These are phyloP conservation scores for Stegana nigrithorax DNA, from an alignment of 2,888 invertebrate genomes.

Conservation along the genomic window DNA sequence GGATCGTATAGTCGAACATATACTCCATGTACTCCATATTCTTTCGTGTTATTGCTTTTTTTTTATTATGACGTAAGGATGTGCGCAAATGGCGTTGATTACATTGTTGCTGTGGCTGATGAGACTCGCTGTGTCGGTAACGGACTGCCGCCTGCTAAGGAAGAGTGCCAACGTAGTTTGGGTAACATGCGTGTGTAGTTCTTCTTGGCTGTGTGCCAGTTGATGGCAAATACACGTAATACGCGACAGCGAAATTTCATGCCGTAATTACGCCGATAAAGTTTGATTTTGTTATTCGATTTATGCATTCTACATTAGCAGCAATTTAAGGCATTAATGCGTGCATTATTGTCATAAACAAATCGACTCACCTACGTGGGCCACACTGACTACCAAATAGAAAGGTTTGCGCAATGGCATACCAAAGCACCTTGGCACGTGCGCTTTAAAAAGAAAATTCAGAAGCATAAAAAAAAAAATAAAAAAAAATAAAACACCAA, in stretches of 20 bases:
- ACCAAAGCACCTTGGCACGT: slow-evolving; percentile 14
- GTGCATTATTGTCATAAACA: slow-evolving; percentile 34
- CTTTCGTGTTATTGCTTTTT: neutral
- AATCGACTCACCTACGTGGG: too few species aligned
- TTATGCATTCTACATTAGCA: slow-evolving; percentile 47
- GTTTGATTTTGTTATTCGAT: slow-evolving; percentile 43
- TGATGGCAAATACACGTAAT: too few species aligned
- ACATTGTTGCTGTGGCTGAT: slow-evolving; percentile 5
- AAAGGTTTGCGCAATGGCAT: slow-evolving; percentile 20
- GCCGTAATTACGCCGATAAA: slow-evolving; percentile 42
- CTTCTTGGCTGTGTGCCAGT: slow-evolving; percentile 8
- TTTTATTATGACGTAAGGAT: slow-evolving; percentile 1
- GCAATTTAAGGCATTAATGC: slow-evolving; percentile 43
- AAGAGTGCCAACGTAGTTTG: slow-evolving; percentile 16
- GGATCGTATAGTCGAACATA: neutral
- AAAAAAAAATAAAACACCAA: neutral
- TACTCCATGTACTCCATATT: too few species aligned
- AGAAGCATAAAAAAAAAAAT: slow-evolving; percentile 21
- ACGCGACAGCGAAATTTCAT: slow-evolving; percentile 3
- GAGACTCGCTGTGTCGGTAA: slow-evolving; percentile 1
- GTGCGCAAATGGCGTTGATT: slow-evolving; percentile 13
- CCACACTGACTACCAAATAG: slow-evolving; percentile 11
- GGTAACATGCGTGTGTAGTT: slow-evolving; percentile 5
- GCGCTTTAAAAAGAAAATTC: slow-evolving; percentile 21
- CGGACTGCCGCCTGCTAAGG: too few species aligned